Evolutionary conservation across 2,888 invertebrate genomes (phyloP), one percentile per base, ranked within the genome.

Genomic region (Listrodromus nycthemerus): DNA sequence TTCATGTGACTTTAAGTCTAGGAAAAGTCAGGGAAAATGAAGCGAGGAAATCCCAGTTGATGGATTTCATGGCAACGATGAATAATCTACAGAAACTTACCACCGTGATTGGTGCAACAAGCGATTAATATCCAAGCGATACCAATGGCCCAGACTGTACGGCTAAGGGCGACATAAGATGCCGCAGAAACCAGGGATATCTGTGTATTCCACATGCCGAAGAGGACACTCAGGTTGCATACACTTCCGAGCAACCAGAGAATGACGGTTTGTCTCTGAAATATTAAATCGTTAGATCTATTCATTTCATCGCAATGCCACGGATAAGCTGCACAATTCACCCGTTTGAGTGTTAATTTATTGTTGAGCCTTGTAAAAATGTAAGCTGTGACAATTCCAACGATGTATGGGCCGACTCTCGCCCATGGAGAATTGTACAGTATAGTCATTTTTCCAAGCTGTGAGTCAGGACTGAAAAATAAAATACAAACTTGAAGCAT

Each of bases 51-150:
- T n/a, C n/a, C n/a, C n/a, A n/a, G n/a, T n/a, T n/a, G n/a, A n/a
- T n/a, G n/a, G n/a, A n/a, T n/a, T n/a, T n/a, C n/a, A n/a, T n/a
- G n/a, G n/a, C n/a, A n/a, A n/a, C n/a, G n/a, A n/a, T n/a, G n/a
- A n/a, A n/a, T n/a, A n/a, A n/a, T n/a, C n/a, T n/a, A 52, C 16
- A 45, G 3, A 41, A 13, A 8, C 86, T 91, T 90, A 94, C 95
- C 94, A 82, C 93, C 95, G 74, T 95, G 93, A 3, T 94, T 94
- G 0, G 95, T 95, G 37, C 93, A 93, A 87, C 95, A 95, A 58
- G 95, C 95, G 13, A 95, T 91, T 41, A 95, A 91, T 86, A 95
- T 90, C 95, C 95, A 95, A 55, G 94, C 94, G 6, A 95, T 89
- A 3, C 95, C 94, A 27, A 95, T 79, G 2, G 94, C 95, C 94